phyloP scores from a whole-genome alignment of 2,113 vertebrate genomes.

The Charina bottae region DNA sequence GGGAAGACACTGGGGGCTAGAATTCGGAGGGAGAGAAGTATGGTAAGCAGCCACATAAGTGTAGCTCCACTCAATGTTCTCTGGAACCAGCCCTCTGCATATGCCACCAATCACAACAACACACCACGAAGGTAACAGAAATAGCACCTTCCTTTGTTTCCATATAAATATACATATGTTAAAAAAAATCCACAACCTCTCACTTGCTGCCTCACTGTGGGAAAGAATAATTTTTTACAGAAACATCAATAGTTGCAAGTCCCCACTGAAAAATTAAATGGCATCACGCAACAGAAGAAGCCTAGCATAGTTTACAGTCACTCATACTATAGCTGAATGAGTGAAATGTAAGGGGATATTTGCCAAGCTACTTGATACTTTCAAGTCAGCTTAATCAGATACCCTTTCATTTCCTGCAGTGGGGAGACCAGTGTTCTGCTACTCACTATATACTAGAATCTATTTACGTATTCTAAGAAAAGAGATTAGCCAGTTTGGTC shows the following conservation, averaged over 20 bases:
- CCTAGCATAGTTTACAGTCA: conserved; percentile 67
- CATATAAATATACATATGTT: background rate
- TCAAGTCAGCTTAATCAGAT: conserved; percentile 86
- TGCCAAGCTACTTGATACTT: conserved; percentile 77
- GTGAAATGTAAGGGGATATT: conserved; percentile 73
- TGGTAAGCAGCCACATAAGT: background rate
- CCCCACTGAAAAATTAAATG: conserved; percentile 75
- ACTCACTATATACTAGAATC: conserved; percentile 55
- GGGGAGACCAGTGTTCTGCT: conserved; percentile 60
- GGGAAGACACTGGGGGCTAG: background rate
- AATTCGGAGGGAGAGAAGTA: background rate
- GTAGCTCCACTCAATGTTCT: background rate
- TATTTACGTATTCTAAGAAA: conserved; percentile 55
- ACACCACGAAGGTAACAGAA: background rate
- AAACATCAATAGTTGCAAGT: conserved; percentile 73
- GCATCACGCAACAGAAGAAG: conserved; percentile 69
- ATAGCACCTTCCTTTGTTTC: background rate
- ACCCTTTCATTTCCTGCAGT: conserved; percentile 76
- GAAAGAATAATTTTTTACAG: conserved; percentile 68
- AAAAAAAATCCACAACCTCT: background rate
- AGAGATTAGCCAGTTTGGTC: too few relatives aligned
- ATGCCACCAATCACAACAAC: background rate
- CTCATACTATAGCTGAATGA: conserved; percentile 66
- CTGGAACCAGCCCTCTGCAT: background rate
- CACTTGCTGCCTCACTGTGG: conserved; percentile 56